Evolutionary conservation across 2,888 invertebrate genomes (phyloP).

Genomic region (Callinectes sapidus): DNA sequence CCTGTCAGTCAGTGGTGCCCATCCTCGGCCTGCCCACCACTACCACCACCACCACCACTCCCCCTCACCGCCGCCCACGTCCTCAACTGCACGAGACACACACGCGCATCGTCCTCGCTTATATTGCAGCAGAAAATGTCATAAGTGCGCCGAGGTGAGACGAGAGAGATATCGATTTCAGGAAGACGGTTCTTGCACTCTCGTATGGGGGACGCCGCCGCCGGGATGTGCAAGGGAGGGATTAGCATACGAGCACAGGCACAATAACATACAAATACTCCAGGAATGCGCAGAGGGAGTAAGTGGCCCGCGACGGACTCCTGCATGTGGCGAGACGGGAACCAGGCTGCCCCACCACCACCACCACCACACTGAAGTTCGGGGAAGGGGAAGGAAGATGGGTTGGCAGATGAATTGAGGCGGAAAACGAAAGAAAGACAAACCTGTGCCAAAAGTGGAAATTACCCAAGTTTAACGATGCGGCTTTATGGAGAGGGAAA

Average conservation of each 20-base stretch:
- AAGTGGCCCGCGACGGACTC: constrained; percentile 36
- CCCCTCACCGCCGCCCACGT: constrained; percentile 22
- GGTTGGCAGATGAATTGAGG: neutral
- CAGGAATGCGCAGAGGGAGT: neutral
- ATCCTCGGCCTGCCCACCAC: neutral
- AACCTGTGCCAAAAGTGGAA: constrained; percentile 25
- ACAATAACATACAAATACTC: constrained; percentile 12
- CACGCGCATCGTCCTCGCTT: constrained; percentile 3
- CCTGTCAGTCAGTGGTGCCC: constrained; percentile 41
- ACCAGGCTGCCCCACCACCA: too few species aligned
- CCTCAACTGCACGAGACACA: neutral
- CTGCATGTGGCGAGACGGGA: neutral
- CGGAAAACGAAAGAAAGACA: constrained; percentile 34
- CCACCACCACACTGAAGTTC: neutral
- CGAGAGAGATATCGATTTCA: constrained; percentile 21
- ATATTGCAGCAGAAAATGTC: constrained; percentile 23
- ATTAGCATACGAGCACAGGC: neutral
- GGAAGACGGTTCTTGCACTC: neutral
- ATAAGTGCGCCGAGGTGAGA: neutral
- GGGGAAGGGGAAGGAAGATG: neutral
- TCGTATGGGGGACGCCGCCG: neutral
- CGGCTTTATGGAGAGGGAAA: neutral
- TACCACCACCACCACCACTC: too few species aligned
- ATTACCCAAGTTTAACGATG: neutral
- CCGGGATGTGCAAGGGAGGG: neutral